Percentiles rank a stretch among this genome's conserved stretches.
These are phyloP conservation scores for Linnaemya tessellans DNA, from an alignment of 2,888 invertebrate genomes.

Conservation along the genomic window DNA sequence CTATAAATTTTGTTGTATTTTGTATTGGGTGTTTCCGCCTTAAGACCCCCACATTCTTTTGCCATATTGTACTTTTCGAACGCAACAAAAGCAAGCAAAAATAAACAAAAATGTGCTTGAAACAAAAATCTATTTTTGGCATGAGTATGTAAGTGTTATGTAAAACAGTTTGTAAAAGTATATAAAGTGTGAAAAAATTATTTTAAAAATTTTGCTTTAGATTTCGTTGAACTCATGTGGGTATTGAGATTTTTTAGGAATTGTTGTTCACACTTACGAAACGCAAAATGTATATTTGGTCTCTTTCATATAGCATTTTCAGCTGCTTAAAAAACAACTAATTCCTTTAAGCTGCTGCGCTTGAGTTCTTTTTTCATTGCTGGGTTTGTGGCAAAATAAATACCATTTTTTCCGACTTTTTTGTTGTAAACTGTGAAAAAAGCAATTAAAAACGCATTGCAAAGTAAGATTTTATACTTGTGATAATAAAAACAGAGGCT, in stretches of 20 bases:
- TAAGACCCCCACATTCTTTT: conserved; percentile 79
- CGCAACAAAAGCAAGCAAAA: conserved; percentile 40
- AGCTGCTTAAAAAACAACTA: not conserved
- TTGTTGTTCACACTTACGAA: not conserved
- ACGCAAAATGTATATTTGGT: too few relatives aligned
- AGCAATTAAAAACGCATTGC: conserved; percentile 75
- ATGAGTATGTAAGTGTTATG: not conserved
- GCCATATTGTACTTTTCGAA: conserved; percentile 30
- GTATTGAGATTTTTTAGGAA: too few relatives aligned
- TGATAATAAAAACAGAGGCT: conserved; percentile 68
- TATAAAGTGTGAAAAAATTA: not conserved
- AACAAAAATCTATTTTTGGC: conserved; percentile 61
- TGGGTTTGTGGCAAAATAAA: conserved; percentile 67
- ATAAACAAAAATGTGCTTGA: conserved; percentile 76
- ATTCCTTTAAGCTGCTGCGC: conserved; percentile 21
- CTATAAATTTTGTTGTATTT: conserved; percentile 83
- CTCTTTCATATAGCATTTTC: not conserved
- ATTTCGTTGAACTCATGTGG: too few relatives aligned
- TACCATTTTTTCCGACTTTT: conserved; percentile 68
- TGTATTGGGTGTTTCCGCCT: conserved; percentile 83
- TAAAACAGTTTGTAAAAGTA: conserved; percentile 38
- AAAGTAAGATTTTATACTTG: conserved; percentile 69
- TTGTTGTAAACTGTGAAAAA: conserved; percentile 71
- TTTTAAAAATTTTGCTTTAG: not conserved
- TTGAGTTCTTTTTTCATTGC: conserved; percentile 42